Base-by-base conservation (phyloP, 2,113 vertebrate genomes). In the Saccopteryx leptura region DNA sequence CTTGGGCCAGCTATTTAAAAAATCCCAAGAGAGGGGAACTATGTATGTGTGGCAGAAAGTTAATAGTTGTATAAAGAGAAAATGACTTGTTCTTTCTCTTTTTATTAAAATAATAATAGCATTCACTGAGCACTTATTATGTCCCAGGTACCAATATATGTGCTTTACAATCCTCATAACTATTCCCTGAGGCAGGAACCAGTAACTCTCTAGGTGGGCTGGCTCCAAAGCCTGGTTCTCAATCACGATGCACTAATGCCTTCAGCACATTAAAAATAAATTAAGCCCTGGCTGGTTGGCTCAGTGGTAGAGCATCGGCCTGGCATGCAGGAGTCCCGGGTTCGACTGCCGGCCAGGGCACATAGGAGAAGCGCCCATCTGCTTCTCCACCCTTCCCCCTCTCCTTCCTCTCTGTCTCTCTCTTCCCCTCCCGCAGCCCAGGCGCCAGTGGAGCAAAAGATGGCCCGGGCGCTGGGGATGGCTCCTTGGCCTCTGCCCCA, bases 201-300 rank as follows among this genome's bases (percentile, higher is more conserved):
- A 46, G 31, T 72, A 95, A 74, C 56, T 66, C 52, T 88, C 26
- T 17, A n/a, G 24, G 39, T 3, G 31, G 75, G 17, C 24, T 71
- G 76, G 65, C 58, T 95, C 71, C 54, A 84, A 52, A 96, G 52
- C 24, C 39, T 52, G 78, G 26, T 80, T 93, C 78, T 85, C 78
- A 46, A 39, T 39, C 56, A 74, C 61, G 23, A 72, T 13, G 15
- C 66, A 81, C 31, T 58, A 76, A 71, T 39, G 9, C 23, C 31
- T 66, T 23, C n/a, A 46, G 19, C 14, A 23, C 33, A 68, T 31
- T 39, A 81, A 81, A 60, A 80, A n/a, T 39, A 39, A 39, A 39
- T 39, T 39, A 39, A 39, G 39, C 39, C 39, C 39, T 39, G 39
- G 39, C 39, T 39, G 39, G 39, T 39, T 39, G 39, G 39, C 39